Evolutionary conservation across 2,888 invertebrate genomes (phyloP).

Genomic region (Molorchus minor): DNA sequence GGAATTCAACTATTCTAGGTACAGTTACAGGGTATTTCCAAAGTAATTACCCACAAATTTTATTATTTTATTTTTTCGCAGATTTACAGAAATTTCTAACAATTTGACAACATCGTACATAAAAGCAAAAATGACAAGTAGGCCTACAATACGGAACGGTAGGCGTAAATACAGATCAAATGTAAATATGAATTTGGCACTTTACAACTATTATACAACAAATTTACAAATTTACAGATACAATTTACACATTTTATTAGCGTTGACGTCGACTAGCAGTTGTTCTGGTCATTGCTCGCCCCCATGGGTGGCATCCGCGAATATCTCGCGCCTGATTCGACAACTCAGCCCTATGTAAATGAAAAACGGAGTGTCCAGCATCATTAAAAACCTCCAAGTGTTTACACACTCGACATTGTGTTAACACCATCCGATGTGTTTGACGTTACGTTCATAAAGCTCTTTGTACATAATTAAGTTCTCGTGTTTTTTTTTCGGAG

Average conservation of each 20-base stretch:
- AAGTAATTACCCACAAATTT: too few relatives aligned
- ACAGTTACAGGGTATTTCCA: too few relatives aligned
- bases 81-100: too few relatives aligned
- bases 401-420: constrained; percentile 29
- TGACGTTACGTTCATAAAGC: constrained; percentile 27
- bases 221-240: too few relatives aligned
- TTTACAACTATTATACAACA: too few relatives aligned
- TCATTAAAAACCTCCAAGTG: constrained; percentile 39
- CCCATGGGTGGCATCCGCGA: not conserved
- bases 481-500: not conserved
- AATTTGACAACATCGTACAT: too few relatives aligned
- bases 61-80: too few relatives aligned
- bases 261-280: not conserved
- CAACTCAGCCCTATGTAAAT: constrained; percentile 38
- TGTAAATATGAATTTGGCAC: too few relatives aligned
- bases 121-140: too few relatives aligned
- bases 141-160: too few relatives aligned
- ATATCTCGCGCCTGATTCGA: constrained; percentile 19
- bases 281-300: not conserved
- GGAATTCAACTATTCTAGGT: too few relatives aligned
- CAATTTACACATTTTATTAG: not conserved
- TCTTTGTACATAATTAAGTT: constrained; percentile 23
- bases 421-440: constrained; percentile 26
- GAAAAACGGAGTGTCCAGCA: constrained; percentile 28
- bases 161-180: too few relatives aligned